Percentiles rank a stretch among this genome's conserved stretches.
phyloP scores from a whole-genome alignment of 2,888 invertebrate genomes.

The Prenolepis imparis region DNA sequence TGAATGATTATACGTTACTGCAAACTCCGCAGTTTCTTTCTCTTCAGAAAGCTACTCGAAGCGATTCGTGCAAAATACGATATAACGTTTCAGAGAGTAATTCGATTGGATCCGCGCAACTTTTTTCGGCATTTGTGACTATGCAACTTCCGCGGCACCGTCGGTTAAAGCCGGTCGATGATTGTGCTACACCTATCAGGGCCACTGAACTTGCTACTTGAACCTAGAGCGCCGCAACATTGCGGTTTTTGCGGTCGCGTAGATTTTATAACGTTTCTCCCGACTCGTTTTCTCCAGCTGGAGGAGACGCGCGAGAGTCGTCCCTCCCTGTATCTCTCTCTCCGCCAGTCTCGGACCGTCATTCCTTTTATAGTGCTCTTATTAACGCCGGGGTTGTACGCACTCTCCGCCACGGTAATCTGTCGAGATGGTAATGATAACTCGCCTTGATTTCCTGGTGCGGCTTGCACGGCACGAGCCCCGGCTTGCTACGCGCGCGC shows the following conservation, averaged over 20 bases:
- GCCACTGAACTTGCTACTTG: constrained; percentile 82
- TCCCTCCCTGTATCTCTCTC: background rate
- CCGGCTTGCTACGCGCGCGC: constrained; percentile 44
- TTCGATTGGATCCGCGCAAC: constrained; percentile 20
- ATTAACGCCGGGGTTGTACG: constrained; percentile 72
- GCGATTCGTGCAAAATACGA: constrained; percentile 1
- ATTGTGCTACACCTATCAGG: constrained; percentile 70
- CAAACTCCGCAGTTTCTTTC: constrained; percentile 1
- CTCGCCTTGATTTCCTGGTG: constrained; percentile 81
- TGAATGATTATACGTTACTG: background rate
- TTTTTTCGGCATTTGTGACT: constrained; percentile 35
- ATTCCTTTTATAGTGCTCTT: constrained; percentile 72
- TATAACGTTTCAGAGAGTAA: constrained; percentile 17
- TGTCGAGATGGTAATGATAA: constrained; percentile 79
- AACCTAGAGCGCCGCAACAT: constrained; percentile 71
- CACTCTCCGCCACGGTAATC: constrained; percentile 69
- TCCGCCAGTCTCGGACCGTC: background rate
- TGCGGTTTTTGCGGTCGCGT: constrained; percentile 81
- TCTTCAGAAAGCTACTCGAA: background rate
- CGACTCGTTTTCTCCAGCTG: constrained; percentile 27
- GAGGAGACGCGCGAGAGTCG: too few species aligned
- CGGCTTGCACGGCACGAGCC: constrained; percentile 80
- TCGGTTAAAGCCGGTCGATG: constrained; percentile 8
- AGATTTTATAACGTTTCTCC: constrained; percentile 81
- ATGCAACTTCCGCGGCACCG: constrained; percentile 27